Conservation (phyloP, 2,797 vertebrate species). For the Glyptemys insculpta region DNA sequence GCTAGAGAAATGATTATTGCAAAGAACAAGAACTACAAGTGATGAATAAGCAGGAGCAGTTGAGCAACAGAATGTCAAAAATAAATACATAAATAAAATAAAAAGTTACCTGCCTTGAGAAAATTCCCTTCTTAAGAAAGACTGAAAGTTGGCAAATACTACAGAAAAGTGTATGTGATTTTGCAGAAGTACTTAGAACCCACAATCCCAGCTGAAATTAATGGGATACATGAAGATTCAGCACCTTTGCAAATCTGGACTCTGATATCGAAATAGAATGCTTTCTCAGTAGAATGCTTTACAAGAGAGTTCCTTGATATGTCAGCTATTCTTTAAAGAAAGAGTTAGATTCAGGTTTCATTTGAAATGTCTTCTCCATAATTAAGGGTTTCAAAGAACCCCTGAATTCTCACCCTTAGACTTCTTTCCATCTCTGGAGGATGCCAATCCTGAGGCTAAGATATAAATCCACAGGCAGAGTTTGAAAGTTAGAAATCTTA, state of each 20-base stretch:
- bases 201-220: background rate
- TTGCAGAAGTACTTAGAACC: background rate
- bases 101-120: background rate
- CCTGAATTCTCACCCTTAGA: background rate
- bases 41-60: background rate
- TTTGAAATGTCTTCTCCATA: background rate
- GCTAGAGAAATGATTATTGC: background rate
- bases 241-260: background rate
- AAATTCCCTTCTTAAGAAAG: background rate
- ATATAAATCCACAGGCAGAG: background rate
- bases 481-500: background rate
- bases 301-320: background rate
- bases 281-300: background rate
- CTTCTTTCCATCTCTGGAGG: background rate
- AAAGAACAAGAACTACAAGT: background rate
- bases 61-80: background rate
- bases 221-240: background rate
- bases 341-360: background rate
- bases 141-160: background rate
- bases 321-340: background rate
- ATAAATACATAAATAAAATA: background rate
- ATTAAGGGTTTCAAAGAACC: background rate
- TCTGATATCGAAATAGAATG: background rate
- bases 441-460: background rate
- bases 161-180: background rate